Evolutionary conservation across 2,888 invertebrate genomes (phyloP).

Genomic region (Sceliomorpha sp.): DNA sequence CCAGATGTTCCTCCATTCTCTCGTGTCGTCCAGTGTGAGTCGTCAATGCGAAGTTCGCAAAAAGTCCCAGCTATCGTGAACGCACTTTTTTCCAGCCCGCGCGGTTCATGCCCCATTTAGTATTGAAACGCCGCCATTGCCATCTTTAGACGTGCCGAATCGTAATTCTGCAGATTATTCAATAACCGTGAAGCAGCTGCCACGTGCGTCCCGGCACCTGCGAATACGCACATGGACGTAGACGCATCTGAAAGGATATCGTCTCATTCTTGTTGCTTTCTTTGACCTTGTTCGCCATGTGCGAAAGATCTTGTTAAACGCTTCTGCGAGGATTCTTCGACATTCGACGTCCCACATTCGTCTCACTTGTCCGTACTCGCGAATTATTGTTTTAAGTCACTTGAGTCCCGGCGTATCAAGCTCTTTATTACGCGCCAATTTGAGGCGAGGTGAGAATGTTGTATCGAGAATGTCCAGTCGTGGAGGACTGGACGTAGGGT

Average conservation of each 20-base stretch:
- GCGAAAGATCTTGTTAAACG: conserved; percentile 36
- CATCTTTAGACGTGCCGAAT: conserved; percentile 48
- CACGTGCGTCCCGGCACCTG: conserved; percentile 33
- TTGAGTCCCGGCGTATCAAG: too few species aligned
- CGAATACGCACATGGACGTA: conserved; percentile 36
- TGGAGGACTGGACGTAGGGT: too few species aligned
- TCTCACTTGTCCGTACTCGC: too few species aligned
- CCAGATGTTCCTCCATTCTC: conserved; percentile 44
- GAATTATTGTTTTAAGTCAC: too few species aligned
- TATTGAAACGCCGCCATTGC: conserved; percentile 33
- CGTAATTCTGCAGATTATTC: conserved; percentile 45
- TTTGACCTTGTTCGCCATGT: conserved; percentile 21
- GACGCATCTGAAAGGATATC: conserved; percentile 44
- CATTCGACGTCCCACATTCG: too few species aligned
- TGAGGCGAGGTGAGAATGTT: too few species aligned
- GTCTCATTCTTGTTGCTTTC: conserved; percentile 40
- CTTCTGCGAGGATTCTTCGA: too few species aligned
- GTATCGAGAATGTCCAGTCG: too few species aligned
- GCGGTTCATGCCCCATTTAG: conserved; percentile 45
- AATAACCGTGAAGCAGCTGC: conserved; percentile 50
- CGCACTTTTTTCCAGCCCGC: conserved; percentile 30
- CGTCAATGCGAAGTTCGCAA: conserved; percentile 24
- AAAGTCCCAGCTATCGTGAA: conserved; percentile 33
- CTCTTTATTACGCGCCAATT: too few species aligned
- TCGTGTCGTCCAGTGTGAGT: background rate